Evolutionary conservation across 1,140 invertebrate genomes (phyloP).

Genomic region (Pseudomyrmex sp.): DNA sequence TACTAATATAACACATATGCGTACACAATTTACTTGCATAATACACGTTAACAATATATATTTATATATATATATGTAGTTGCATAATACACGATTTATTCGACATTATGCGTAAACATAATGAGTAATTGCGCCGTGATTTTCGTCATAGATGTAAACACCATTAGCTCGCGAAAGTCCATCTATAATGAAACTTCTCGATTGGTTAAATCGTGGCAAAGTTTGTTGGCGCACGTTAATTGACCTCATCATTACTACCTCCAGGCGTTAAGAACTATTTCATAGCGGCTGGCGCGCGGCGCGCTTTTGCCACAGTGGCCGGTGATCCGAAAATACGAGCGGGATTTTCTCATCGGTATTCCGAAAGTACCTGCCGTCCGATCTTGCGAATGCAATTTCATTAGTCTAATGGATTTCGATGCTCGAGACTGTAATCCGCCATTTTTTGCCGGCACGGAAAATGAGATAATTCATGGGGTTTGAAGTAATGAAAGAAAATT

Average conservation of each 20-base stretch:
- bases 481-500: slow-evolving; percentile 55
- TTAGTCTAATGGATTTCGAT: slow-evolving; percentile 68
- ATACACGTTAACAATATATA: background rate
- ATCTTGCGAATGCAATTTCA: slow-evolving; percentile 53
- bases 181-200: slow-evolving; percentile 25
- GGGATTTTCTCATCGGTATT: slow-evolving; percentile 23
- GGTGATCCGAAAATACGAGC: slow-evolving; percentile 25
- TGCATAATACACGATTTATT: background rate
- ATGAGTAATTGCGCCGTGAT: background rate
- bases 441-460: slow-evolving; percentile 40
- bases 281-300: background rate
- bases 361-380: background rate
- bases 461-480: slow-evolving; percentile 42
- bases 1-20: background rate
- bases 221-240: slow-evolving; percentile 37
- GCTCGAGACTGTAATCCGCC: slow-evolving; percentile 46
- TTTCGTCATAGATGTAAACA: background rate
- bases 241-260: slow-evolving; percentile 26
- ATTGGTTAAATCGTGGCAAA: slow-evolving; percentile 1
- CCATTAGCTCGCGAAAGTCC: background rate
- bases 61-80: background rate
- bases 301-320: slow-evolving; percentile 5
- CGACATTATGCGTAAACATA: slow-evolving; percentile 10
- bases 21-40: background rate
- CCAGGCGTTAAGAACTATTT: background rate